Evolutionary conservation across 2,888 invertebrate genomes (phyloP).

Genomic region (Cataglyphis livida): DNA sequence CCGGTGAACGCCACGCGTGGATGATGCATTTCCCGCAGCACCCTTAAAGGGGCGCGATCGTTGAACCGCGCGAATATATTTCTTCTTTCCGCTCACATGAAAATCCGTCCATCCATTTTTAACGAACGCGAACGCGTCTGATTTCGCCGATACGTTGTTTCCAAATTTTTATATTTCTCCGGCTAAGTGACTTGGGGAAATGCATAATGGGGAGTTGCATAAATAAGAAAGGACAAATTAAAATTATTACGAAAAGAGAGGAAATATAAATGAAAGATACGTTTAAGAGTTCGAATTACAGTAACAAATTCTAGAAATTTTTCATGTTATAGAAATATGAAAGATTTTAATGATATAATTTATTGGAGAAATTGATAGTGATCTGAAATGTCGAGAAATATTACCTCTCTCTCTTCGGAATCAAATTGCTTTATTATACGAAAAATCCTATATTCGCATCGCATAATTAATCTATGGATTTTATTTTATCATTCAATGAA

Average conservation of each 20-base stretch:
- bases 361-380: slow-evolving; percentile 19
- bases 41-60: slow-evolving; percentile 55
- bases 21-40: slow-evolving; percentile 55
- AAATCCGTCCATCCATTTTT: slow-evolving; percentile 11
- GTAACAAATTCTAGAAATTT: neutral
- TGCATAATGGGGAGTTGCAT: neutral
- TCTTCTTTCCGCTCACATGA: neutral
- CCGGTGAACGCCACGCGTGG: slow-evolving; percentile 35
- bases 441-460: neutral
- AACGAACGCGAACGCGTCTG: neutral
- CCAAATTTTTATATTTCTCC: neutral
- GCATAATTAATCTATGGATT: neutral
- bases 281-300: slow-evolving; percentile 6
- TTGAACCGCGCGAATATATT: slow-evolving; percentile 40
- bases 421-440: slow-evolving; percentile 24
- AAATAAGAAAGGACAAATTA: neutral
- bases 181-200: neutral
- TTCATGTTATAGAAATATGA: neutral
- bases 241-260: slow-evolving; percentile 1
- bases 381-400: neutral
- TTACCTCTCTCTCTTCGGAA: neutral
- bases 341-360: slow-evolving; percentile 19
- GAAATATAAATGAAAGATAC: neutral
- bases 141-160: neutral
- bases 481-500: neutral